Percentiles rank a stretch among this genome's conserved stretches.
Conservation (phyloP, 2,113 vertebrate genomes). For the Calyptommatus sinebrachiatus region DNA sequence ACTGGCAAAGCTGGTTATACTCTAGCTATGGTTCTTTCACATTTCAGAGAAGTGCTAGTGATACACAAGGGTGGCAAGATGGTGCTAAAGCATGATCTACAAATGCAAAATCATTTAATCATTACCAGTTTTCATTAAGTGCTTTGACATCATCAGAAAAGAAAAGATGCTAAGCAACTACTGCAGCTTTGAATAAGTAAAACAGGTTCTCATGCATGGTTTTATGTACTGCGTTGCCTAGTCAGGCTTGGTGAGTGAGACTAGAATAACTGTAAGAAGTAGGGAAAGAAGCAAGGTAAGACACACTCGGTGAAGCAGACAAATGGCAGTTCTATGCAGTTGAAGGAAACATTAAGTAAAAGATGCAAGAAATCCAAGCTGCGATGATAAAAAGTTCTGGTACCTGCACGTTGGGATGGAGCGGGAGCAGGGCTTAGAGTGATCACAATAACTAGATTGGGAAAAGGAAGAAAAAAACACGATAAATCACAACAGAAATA, state of each 20-base stretch:
- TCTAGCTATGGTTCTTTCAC: not conserved
- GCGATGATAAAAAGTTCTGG: slow-evolving; percentile 73
- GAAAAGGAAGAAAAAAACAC: slow-evolving; percentile 74
- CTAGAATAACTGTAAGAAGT: slow-evolving; percentile 16
- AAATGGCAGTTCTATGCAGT: slow-evolving; percentile 50
- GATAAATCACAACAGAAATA: slow-evolving; percentile 39
- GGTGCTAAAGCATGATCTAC: not conserved
- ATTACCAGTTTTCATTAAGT: slow-evolving; percentile 21
- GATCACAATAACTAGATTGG: slow-evolving; percentile 93
- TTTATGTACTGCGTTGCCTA: slow-evolving; percentile 14
- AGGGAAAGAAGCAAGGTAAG: slow-evolving; percentile 14
- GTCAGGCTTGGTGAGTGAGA: not conserved
- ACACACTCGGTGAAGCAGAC: slow-evolving; percentile 25
- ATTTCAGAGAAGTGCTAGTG: not conserved
- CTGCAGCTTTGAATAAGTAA: slow-evolving; percentile 28
- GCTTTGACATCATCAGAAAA: slow-evolving; percentile 27
- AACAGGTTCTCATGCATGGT: slow-evolving; percentile 11
- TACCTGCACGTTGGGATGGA: slow-evolving; percentile 96
- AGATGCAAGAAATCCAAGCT: slow-evolving; percentile 64
- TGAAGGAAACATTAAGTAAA: slow-evolving; percentile 58
- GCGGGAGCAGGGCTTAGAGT: slow-evolving; percentile 98
- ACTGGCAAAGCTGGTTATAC: not conserved
- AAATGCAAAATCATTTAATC: not conserved
- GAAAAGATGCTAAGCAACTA: slow-evolving; percentile 25
- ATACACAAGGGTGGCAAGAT: not conserved